Evolutionary conservation across 30 jellyfish, hydroid and myxozoan species (phyloP).

Genomic region (Clytia hemisphaerica): DNA sequence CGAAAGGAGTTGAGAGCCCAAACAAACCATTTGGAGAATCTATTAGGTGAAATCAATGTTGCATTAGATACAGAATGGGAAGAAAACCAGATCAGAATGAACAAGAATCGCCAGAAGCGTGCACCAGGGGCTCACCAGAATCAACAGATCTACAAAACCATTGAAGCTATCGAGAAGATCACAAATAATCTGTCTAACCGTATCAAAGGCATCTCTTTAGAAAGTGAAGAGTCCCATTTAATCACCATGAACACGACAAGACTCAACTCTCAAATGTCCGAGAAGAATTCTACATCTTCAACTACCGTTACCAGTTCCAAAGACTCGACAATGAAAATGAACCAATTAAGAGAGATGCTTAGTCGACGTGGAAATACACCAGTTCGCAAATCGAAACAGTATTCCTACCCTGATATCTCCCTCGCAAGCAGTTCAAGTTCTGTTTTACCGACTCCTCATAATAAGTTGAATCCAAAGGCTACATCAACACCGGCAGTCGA

Average conservation of each 20-base stretch:
- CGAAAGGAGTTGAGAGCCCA: constrained; percentile 62
- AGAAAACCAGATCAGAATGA: constrained; percentile 26
- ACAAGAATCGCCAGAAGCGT: not conserved
- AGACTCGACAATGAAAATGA: not conserved
- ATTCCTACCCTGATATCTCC: constrained; percentile 6
- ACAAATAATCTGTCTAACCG: constrained; percentile 46
- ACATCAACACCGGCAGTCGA: constrained; percentile 76
- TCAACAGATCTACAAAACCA: constrained; percentile 56
- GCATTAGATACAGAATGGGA: constrained; percentile 71
- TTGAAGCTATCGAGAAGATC: constrained; percentile 68
- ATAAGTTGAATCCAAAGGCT: constrained; percentile 51
- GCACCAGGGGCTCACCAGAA: not conserved
- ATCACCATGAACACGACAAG: constrained; percentile 11
- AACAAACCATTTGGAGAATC: constrained; percentile 33
- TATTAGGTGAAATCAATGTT: constrained; percentile 46
- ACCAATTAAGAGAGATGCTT: constrained; percentile 44
- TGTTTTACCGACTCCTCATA: constrained; percentile 6
- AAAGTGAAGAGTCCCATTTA: constrained; percentile 42
- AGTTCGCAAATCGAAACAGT: constrained; percentile 31
- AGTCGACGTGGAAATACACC: constrained; percentile 52
- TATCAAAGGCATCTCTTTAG: constrained; percentile 27
- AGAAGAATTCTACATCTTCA: too few relatives aligned
- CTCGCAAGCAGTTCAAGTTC: not conserved
- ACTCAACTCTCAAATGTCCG: not conserved
- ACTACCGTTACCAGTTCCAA: not conserved